Conservation (phyloP, 2,113 vertebrate species). For the Pleuronectes platessa region DNA sequence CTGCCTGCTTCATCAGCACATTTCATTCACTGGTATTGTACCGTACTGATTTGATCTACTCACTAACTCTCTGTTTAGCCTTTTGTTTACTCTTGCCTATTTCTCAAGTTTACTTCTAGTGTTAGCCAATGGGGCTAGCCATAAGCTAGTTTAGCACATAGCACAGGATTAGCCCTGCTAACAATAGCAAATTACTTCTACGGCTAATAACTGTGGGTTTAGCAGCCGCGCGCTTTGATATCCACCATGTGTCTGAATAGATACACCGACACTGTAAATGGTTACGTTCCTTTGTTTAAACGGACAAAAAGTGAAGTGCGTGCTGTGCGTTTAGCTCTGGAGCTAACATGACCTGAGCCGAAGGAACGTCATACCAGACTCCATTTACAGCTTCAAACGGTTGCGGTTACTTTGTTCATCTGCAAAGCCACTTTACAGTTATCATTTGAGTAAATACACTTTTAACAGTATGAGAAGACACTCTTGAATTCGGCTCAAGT, state of each 20-base stretch:
- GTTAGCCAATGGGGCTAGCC: conserved; percentile 35
- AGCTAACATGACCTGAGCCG: conserved; percentile 25
- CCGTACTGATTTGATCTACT: neutral
- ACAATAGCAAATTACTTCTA: neutral
- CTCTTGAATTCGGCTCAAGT: neutral
- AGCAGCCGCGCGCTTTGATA: neutral
- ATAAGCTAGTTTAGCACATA: conserved; percentile 46
- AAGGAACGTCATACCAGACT: conserved; percentile 30
- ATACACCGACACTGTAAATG: neutral
- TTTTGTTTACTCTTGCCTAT: neutral
- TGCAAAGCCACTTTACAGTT: neutral
- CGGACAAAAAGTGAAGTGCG: neutral
- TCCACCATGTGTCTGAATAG: neutral
- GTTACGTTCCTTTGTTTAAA: rapidly evolving
- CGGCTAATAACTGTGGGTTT: neutral
- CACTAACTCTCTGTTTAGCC: neutral
- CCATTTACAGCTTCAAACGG: neutral
- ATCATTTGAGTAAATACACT: rapidly evolving
- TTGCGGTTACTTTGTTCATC: neutral
- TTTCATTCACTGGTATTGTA: too few species aligned
- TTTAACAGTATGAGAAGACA: rapidly evolving
- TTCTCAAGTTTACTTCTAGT: conserved; percentile 46
- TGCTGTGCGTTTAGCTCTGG: conserved; percentile 11
- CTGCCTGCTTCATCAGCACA: neutral
- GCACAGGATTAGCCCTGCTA: conserved; percentile 50